phyloP scores from a whole-genome alignment of 30 jellyfish, hydroid and myxozoan species.

The Mastigias papua region DNA sequence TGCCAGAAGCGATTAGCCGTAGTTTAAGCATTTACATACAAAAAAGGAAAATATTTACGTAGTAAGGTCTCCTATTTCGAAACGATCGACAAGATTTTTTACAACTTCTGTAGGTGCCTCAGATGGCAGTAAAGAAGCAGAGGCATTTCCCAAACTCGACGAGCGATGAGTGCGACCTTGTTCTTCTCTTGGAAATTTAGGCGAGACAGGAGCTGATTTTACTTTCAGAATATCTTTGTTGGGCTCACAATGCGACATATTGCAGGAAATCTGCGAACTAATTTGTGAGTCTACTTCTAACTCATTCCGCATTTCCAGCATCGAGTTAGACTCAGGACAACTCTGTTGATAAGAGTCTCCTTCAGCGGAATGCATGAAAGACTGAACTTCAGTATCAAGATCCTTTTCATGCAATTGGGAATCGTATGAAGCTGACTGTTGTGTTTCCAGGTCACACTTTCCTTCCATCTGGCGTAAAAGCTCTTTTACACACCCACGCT shows the following conservation, averaged over 20 bases:
- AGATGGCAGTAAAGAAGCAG: background rate
- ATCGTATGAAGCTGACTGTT: background rate
- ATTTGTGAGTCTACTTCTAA: background rate
- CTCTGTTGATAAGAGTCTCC: background rate
- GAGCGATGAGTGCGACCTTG: background rate
- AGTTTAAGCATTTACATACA: too few species aligned
- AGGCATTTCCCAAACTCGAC: constrained; percentile 19
- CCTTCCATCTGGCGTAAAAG: constrained; percentile 50
- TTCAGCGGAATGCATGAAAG: constrained; percentile 9
- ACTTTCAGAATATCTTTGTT: background rate
- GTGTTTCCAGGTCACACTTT: background rate
- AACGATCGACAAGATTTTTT: constrained; percentile 58
- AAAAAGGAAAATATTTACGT: too few species aligned
- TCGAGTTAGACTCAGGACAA: background rate
- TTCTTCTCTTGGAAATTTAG: background rate
- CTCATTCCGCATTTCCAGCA: background rate
- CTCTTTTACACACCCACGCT: constrained; percentile 49
- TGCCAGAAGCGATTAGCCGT: too few species aligned
- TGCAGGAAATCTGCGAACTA: background rate
- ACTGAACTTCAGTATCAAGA: constrained; percentile 22
- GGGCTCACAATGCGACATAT: background rate
- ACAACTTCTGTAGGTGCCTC: constrained; percentile 60
- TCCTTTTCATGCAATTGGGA: background rate
- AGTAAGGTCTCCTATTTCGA: constrained; percentile 41
- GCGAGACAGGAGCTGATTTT: constrained; percentile 26